phyloP scores from a whole-genome alignment of 2,888 invertebrate species.

The Caenorhabditis sp. region DNA sequence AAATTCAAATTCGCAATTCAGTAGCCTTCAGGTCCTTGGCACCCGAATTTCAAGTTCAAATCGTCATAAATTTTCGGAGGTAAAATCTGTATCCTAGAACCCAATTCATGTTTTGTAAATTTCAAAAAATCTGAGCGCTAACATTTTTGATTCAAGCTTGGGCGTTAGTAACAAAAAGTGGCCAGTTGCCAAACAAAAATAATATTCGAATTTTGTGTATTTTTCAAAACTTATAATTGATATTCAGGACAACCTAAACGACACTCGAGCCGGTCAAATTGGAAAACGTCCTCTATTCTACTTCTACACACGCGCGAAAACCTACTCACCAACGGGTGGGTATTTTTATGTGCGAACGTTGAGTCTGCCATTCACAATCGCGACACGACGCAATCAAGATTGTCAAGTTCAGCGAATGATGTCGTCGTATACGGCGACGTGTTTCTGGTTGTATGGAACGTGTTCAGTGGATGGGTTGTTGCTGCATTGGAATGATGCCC shows the following conservation, averaged over 20 bases:
- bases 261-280: constrained; percentile 38
- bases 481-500: constrained; percentile 55
- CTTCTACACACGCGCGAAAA: constrained; percentile 63
- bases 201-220: too few relatives aligned
- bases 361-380: constrained; percentile 68
- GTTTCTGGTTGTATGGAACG: constrained; percentile 69
- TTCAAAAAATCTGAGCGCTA: too few relatives aligned
- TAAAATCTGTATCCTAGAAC: too few relatives aligned
- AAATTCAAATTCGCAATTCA: too few relatives aligned
- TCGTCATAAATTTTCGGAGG: too few relatives aligned
- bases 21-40: too few relatives aligned
- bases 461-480: constrained; percentile 58
- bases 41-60: too few relatives aligned
- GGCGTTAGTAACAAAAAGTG: too few relatives aligned
- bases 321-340: constrained; percentile 49
- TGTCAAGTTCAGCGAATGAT: constrained; percentile 71
- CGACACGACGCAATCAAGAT: constrained; percentile 65
- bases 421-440: constrained; percentile 70
- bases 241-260: constrained; percentile 52
- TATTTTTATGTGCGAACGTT: constrained; percentile 52
- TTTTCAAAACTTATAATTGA: too few relatives aligned
- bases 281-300: constrained; percentile 70
- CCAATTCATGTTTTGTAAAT: too few relatives aligned
- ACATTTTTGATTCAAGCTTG: too few relatives aligned
- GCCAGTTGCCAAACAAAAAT: too few relatives aligned